Evolutionary conservation across 2,888 invertebrate genomes (phyloP), one percentile per base, ranked within the genome.

Genomic region (Acrobasis suavella): DNA sequence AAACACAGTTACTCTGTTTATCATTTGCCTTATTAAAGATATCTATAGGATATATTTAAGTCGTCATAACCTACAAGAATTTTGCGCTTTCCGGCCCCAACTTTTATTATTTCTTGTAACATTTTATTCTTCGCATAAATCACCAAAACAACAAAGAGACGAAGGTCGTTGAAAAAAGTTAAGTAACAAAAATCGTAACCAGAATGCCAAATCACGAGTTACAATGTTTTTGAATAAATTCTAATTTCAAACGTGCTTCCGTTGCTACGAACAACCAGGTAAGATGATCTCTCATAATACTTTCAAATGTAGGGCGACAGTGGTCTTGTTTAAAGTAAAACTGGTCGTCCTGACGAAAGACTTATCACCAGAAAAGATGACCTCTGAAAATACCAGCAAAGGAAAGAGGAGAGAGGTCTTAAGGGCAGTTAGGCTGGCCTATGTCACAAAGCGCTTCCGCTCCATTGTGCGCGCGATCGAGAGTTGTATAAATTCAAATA

Each of bases 401-500:
- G n/a, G 16, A 2, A 50, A 15, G 39, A 56, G 50, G n/a, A 16
- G 39, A 50, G 56, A 49, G 63, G 63, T 63, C 62, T 58, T 37
- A 32, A 65, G 14, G 64, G 63, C 54, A 15, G 49, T 56, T 59
- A 62, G 51, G 66, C 55, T 70, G 72, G 75, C 66, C 66, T 62
- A 50, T 58, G 22, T 63, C 62, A 76, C 77, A 76, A 79, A 74
- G 72, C 64, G 73, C 75, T 78, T 79, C 81, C 82, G 80, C 70
- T 77, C 55, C 72, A 73, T 80, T 82, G 81, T 80, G 65, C 56
- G 63, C 63, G 63, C 67, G 69, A 71, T 75, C 75, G 73, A 70
- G 69, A 72, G 72, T 70, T 67, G 70, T 74, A 75, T 77, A 76
- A 76, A 75, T 76, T 76, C 75, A 72, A 75, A 80, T 77, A 78